These are phyloP conservation scores for Scrobipalpa costella DNA, from an alignment of 2,888 invertebrate genomes.

Conservation along the genomic window DNA sequence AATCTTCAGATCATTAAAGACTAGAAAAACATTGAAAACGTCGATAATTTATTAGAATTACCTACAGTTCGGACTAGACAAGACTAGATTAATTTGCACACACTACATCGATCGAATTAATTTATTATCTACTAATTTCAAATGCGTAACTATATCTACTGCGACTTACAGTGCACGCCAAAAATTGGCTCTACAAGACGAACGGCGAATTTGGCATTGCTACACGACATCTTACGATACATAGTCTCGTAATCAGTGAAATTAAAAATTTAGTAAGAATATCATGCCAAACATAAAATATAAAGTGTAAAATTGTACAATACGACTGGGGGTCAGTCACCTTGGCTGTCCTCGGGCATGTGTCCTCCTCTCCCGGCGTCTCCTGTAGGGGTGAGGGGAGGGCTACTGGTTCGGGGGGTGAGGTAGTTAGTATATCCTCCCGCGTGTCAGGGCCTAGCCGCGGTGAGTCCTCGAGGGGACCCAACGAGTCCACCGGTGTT, in stretches of 20 bases:
- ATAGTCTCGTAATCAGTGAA: slow-evolving; percentile 69
- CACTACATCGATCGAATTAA: slow-evolving; percentile 47
- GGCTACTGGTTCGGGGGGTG: slow-evolving; percentile 68
- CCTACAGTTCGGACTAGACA: slow-evolving; percentile 66
- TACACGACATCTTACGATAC: slow-evolving; percentile 66
- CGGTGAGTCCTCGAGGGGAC: slow-evolving; percentile 43
- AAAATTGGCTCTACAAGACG: slow-evolving; percentile 77
- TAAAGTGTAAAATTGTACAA: slow-evolving; percentile 76
- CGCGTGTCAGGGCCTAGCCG: slow-evolving; percentile 50
- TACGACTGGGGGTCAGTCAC: slow-evolving; percentile 78
- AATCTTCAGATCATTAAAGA: slow-evolving; percentile 56
- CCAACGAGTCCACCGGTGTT: slow-evolving; percentile 59
- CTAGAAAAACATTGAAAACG: slow-evolving; percentile 47
- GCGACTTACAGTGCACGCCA: slow-evolving; percentile 61
- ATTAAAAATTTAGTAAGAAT: slow-evolving; percentile 75
- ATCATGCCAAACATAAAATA: slow-evolving; percentile 80
- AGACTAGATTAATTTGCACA: slow-evolving; percentile 65
- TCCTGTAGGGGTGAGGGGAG: slow-evolving; percentile 71
- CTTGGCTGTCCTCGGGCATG: slow-evolving; percentile 68
- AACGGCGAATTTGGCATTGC: slow-evolving; percentile 63
- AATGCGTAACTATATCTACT: slow-evolving; percentile 53
- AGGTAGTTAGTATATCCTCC: slow-evolving; percentile 79
- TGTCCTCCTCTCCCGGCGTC: slow-evolving; percentile 51
- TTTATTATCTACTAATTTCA: slow-evolving; percentile 45
- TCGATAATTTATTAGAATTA: slow-evolving; percentile 35